phyloP scores from a whole-genome alignment of 1,140 invertebrate genomes.

The Triops cancriformis region DNA sequence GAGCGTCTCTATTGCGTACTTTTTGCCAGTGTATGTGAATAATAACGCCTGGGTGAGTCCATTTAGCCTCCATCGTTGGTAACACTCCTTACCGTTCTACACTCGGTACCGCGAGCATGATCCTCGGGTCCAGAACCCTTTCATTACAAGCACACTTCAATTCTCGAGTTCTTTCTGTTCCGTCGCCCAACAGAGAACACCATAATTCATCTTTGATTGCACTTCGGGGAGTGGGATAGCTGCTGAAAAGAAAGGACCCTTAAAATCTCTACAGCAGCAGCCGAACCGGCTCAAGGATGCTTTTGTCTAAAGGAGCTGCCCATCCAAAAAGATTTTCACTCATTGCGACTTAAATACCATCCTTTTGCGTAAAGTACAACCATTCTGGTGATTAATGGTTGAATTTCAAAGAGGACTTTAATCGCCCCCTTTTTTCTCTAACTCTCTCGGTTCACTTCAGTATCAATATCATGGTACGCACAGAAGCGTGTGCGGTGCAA shows the following conservation, averaged over 20 bases:
- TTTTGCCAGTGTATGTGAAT: background rate
- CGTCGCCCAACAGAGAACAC: background rate
- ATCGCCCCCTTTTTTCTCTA: background rate
- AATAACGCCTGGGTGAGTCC: background rate
- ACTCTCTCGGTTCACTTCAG: background rate
- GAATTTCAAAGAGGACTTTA: background rate
- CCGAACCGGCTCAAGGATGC: background rate
- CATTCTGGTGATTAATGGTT: background rate
- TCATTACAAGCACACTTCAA: background rate
- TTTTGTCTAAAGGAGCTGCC: background rate
- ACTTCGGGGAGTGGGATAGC: background rate
- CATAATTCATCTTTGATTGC: slow-evolving; percentile 6
- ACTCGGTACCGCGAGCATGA: background rate
- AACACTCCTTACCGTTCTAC: background rate
- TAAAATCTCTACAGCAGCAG: background rate
- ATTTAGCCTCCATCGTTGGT: background rate
- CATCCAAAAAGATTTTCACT: background rate
- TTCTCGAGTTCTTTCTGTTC: background rate
- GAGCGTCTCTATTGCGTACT: background rate
- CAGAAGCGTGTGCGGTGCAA: background rate
- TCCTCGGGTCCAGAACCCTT: slow-evolving; percentile 7
- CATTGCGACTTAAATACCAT: background rate
- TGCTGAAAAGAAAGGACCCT: background rate
- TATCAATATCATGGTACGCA: background rate
- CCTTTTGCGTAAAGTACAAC: background rate